Conservation (phyloP, 2,888 invertebrate genomes). For the Holacanthella duospinosa region DNA sequence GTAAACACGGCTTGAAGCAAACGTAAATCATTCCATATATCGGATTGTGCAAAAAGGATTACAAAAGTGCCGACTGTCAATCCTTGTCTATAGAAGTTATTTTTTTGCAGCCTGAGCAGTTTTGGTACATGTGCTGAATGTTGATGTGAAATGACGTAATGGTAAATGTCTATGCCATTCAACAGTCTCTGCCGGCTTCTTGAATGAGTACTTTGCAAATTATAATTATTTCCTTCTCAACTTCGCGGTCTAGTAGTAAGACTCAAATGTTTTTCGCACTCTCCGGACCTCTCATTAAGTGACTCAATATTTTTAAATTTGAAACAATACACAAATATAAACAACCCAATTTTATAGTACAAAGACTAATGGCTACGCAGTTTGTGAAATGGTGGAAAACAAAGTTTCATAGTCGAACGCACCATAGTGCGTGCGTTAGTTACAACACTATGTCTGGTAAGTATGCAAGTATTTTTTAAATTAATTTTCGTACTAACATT, state of each 20-base stretch:
- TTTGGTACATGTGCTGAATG: too few species aligned
- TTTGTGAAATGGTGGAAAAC: constrained; percentile 38
- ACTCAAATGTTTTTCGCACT: too few species aligned
- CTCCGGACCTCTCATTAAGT: too few species aligned
- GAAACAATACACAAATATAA: too few species aligned
- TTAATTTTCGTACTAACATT: not conserved
- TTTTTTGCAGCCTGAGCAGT: not conserved
- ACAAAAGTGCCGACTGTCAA: not conserved
- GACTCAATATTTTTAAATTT: too few species aligned
- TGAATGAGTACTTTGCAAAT: too few species aligned
- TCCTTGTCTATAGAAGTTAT: not conserved
- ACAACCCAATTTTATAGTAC: too few species aligned
- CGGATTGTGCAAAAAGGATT: not conserved
- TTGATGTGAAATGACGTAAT: too few species aligned
- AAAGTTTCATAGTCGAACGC: constrained; percentile 31
- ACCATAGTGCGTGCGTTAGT: constrained; percentile 19
- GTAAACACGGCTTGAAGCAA: not conserved
- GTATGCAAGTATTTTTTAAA: constrained; percentile 9
- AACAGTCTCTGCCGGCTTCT: too few species aligned
- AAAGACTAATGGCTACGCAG: constrained; percentile 33
- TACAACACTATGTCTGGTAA: constrained; percentile 37
- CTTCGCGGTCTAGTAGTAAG: too few species aligned
- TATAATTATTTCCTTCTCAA: too few species aligned
- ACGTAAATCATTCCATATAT: not conserved
- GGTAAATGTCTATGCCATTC: too few species aligned